phyloP scores from a whole-genome alignment of 2,113 vertebrate genomes.

The Oophaga pumilio region DNA sequence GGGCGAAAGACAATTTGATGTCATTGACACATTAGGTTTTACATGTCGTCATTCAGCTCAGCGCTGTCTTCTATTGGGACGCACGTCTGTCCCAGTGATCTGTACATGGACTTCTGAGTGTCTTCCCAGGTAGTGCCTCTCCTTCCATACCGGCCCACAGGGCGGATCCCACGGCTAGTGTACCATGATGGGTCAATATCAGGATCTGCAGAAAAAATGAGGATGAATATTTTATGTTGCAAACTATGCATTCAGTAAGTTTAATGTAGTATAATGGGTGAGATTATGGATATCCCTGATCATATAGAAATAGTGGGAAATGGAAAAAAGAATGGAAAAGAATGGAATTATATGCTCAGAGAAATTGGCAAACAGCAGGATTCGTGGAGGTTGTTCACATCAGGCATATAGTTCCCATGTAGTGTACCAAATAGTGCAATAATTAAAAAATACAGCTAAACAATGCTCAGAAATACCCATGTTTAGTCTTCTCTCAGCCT shows the following conservation, averaged over 20 bases:
- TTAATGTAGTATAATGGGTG: background rate
- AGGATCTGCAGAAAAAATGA: conserved; percentile 67
- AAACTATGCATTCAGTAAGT: background rate
- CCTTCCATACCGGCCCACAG: conserved; percentile 79
- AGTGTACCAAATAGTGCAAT: too few relatives aligned
- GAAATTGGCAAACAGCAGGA: background rate
- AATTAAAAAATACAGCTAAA: too few relatives aligned
- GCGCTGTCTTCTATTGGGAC: conserved; percentile 25
- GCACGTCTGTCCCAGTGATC: conserved; percentile 45
- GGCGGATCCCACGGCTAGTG: conserved; percentile 76
- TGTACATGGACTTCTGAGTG: background rate
- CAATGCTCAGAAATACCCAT: background rate
- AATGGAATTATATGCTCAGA: too few relatives aligned
- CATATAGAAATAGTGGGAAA: background rate
- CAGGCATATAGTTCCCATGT: background rate
- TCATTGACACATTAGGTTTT: background rate
- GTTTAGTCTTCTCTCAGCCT: too few relatives aligned
- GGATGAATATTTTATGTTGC: background rate
- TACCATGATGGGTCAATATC: conserved; percentile 84
- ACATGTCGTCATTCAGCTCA: conserved; percentile 3
- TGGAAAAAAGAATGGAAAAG: too few relatives aligned
- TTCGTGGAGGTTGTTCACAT: background rate
- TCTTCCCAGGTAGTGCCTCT: conserved; percentile 54
- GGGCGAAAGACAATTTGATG: background rate
- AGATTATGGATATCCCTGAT: background rate